These are phyloP conservation scores for Colletes collaris DNA, from an alignment of 2,888 invertebrate species.

Conservation along the genomic window DNA sequence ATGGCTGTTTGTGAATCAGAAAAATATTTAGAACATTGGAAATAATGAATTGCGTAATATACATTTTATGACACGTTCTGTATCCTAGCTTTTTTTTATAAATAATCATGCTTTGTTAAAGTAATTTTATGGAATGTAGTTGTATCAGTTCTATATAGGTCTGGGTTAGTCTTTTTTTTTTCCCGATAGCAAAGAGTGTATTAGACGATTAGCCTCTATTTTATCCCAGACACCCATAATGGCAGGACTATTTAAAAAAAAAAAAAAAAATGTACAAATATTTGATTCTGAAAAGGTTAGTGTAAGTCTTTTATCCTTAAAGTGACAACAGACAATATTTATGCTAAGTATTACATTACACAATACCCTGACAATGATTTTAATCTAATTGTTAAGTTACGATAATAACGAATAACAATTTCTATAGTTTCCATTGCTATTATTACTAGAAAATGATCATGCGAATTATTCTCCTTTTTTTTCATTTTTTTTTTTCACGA, in stretches of 20 bases:
- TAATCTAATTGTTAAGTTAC: conserved; percentile 46
- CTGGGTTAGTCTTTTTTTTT: conserved; percentile 66
- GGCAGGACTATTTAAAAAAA: conserved; percentile 67
- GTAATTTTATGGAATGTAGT: conserved; percentile 55
- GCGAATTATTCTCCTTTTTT: conserved; percentile 9
- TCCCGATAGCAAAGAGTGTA: conserved; percentile 51
- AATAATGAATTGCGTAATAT: conserved; percentile 33
- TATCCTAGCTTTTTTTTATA: conserved; percentile 49
- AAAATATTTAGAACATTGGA: conserved; percentile 33
- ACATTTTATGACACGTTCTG: conserved; percentile 37
- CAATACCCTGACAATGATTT: conserved; percentile 55
- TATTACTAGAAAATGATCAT: conserved; percentile 25
- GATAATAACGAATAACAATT: conserved; percentile 37
- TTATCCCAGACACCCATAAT: conserved; percentile 66
- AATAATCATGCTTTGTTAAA: conserved; percentile 62
- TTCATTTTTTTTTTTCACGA: conserved; percentile 3
- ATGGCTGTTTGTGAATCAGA: conserved; percentile 25
- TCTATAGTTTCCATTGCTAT: conserved; percentile 26
- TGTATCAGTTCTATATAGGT: conserved; percentile 68
- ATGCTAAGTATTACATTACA: conserved; percentile 49
- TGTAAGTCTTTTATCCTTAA: conserved; percentile 48
- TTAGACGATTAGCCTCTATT: conserved; percentile 48
- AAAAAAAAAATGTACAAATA: conserved; percentile 48
- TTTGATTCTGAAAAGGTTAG: conserved; percentile 38
- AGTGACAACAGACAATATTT: conserved; percentile 38